Evolutionary conservation across 2,113 vertebrate genomes (phyloP).

Genomic region (Petromus typicus): DNA sequence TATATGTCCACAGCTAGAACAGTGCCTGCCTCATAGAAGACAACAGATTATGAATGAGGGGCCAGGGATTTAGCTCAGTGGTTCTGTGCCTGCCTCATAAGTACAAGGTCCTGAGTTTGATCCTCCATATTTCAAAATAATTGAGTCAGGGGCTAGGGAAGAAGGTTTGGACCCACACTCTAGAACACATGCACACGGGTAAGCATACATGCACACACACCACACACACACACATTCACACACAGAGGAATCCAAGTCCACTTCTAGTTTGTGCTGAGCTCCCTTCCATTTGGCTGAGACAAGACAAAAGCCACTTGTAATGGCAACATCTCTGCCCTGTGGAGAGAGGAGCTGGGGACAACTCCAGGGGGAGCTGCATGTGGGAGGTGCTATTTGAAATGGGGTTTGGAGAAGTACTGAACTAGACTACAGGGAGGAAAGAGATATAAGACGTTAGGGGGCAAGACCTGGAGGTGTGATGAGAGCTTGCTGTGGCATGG

Average conservation of each 20-base stretch:
- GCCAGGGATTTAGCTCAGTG: too few species aligned
- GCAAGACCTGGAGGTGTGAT: background rate
- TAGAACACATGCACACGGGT: background rate
- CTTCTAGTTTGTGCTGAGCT: background rate
- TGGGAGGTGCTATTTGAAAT: constrained; percentile 17
- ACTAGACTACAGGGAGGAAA: background rate
- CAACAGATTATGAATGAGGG: background rate
- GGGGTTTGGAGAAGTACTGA: background rate
- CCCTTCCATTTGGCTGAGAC: background rate
- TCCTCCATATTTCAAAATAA: too few species aligned
- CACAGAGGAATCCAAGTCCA: background rate
- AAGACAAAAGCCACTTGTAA: background rate
- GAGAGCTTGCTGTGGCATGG: background rate
- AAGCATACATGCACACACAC: background rate
- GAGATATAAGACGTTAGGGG: background rate
- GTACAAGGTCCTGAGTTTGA: too few species aligned
- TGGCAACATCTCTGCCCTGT: background rate
- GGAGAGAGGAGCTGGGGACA: background rate
- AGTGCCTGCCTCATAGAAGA: background rate
- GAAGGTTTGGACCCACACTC: background rate
- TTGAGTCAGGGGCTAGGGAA: background rate
- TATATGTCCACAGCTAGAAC: background rate
- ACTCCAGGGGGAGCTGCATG: background rate
- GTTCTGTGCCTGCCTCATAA: too few species aligned
- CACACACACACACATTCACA: background rate